Percentiles rank a stretch among this genome's conserved stretches.
Conservation (phyloP, 2,888 invertebrate species). For the Eupithecia subumbrata region DNA sequence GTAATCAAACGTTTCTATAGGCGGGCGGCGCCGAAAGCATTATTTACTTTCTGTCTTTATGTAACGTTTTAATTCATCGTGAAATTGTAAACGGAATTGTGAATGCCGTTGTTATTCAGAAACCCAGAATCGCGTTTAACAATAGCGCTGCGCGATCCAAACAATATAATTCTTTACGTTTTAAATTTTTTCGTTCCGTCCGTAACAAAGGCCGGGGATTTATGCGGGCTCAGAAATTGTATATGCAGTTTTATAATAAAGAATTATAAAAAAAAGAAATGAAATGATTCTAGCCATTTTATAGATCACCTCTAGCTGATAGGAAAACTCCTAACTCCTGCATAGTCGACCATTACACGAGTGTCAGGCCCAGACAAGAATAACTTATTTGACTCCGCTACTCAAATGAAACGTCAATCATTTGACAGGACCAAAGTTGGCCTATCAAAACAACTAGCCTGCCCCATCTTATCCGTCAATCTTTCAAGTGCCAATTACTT, state of each 20-base stretch:
- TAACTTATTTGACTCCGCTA: constrained; percentile 21
- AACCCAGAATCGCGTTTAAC: constrained; percentile 29
- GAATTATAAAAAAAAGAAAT: neutral
- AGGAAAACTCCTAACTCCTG: neutral
- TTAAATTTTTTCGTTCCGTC: constrained; percentile 32
- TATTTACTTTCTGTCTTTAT: constrained; percentile 12
- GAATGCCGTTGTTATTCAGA: constrained; percentile 30
- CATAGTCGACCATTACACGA: no score
- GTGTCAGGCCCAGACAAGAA: neutral
- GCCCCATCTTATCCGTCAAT: constrained; percentile 30
- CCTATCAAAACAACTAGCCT: constrained; percentile 29
- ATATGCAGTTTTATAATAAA: constrained; percentile 21
- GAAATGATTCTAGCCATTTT: neutral
- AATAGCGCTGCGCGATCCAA: constrained; percentile 36
- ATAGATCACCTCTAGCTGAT: neutral
- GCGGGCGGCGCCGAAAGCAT: constrained; percentile 1
- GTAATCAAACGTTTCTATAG: constrained; percentile 18
- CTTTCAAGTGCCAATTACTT: constrained; percentile 31
- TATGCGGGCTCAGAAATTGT: constrained; percentile 25
- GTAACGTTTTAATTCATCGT: constrained; percentile 23
- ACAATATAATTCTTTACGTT: constrained; percentile 36
- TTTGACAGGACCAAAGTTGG: constrained; percentile 20
- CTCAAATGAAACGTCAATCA: constrained; percentile 28
- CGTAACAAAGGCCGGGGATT: constrained; percentile 29
- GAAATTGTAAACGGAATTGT: constrained; percentile 21